These are phyloP conservation scores for Lagocephalus sceleratus DNA, from an alignment of 2,797 vertebrate species.

Conservation along the genomic window DNA sequence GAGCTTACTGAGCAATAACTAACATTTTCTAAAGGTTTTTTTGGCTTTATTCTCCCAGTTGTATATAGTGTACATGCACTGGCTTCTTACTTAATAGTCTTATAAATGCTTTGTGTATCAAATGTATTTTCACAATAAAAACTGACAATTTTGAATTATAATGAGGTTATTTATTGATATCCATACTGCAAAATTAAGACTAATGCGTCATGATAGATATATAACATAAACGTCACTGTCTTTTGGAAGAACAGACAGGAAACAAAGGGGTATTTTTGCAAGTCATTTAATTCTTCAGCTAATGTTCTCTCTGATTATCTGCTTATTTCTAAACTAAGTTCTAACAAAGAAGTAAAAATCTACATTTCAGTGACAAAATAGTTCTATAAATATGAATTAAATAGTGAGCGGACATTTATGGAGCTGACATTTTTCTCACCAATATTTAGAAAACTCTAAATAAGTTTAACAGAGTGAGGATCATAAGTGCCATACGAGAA, in stretches of 20 bases:
- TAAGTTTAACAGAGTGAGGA: constrained; percentile 23
- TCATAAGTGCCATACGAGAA: constrained; percentile 40
- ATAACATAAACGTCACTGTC: neutral
- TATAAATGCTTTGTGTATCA: constrained; percentile 66
- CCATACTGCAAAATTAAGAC: neutral
- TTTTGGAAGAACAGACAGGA: constrained; percentile 21
- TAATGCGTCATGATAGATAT: neutral
- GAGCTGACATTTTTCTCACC: constrained; percentile 12
- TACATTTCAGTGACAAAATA: constrained; percentile 69
- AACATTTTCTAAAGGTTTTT: constrained; percentile 42
- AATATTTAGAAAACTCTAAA: constrained; percentile 44
- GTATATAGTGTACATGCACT: constrained; percentile 70
- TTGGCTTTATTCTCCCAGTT: constrained; percentile 40
- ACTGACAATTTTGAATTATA: constrained; percentile 42
- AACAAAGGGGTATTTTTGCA: constrained; percentile 26
- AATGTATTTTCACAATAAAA: constrained; percentile 79
- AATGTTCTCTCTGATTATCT: constrained; percentile 23
- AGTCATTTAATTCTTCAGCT: constrained; percentile 50
- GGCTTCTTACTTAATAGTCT: constrained; percentile 58
- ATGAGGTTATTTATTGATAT: constrained; percentile 6
- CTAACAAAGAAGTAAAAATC: constrained; percentile 70
- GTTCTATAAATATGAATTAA: constrained; percentile 70
- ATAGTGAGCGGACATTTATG: constrained; percentile 17
- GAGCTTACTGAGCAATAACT: constrained; percentile 60
- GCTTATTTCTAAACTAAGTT: constrained; percentile 52